Base-by-base conservation (phyloP, 2,888 invertebrate genomes). In the Isoperla grammatica region DNA sequence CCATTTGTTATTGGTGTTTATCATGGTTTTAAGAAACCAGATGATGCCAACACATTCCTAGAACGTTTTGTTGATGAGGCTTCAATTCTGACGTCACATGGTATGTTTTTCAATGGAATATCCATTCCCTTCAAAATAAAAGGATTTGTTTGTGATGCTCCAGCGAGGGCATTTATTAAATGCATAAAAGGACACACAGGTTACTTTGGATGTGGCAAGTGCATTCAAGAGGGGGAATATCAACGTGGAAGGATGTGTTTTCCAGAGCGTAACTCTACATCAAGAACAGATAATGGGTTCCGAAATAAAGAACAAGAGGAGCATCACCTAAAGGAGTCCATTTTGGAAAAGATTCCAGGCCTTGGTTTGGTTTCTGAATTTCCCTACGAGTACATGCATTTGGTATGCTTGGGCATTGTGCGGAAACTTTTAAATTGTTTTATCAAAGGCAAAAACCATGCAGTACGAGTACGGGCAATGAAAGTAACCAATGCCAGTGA, bases 61-160 rank as follows among this genome's bases (percentile, higher is more conserved):
- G 9, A 29, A 17, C 13, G 50, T 5, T 62, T 64, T 54, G 48
- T 64, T n/a, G 23, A 53, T 5, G 65, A 65, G 55, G 37, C 58
- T 23, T 17, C 17, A 45, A 8, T 11, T 6, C 49, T 64, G 39
- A 50, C 46, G n/a, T 5, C 13, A 2, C 17, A 13, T 35, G 63
- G 62, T 11, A 29, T 61, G n/a, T 20, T 8, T 9, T 23, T 59
- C 13, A 39, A 57, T 2, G 29, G 35, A 13, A 15, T 42, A 12
- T 19, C 13, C 2, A 59, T 53, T 57, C 13, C 20, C 1, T 9
- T 64, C 13, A 45, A 43, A 6, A 42, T 65, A 2, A 37, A 50
- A 45, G 20, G 46, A 20, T 45, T 64, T 37, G 60, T 66, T 37
- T 48, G 56, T 35, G 65, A 65, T 61, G 64, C 64, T 37, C 63